Conservation (phyloP, 2,888 invertebrate genomes). For the Perizoma flavofasciatum region DNA sequence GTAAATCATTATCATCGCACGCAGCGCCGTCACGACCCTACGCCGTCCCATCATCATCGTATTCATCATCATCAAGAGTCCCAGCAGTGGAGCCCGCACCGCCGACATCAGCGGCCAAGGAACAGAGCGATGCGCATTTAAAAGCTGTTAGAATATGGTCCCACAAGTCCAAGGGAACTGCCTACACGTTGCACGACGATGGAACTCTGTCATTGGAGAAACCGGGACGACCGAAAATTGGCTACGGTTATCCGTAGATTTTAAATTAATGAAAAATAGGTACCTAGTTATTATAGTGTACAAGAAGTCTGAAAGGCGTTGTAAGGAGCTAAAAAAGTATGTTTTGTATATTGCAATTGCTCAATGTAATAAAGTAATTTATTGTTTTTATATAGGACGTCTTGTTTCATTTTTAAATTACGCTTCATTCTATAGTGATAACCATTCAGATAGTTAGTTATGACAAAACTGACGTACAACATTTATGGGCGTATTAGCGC, state of each 20-base stretch:
- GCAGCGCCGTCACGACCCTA: slow-evolving; percentile 32
- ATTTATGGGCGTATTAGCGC: too few species aligned
- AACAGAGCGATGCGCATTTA: slow-evolving; percentile 73
- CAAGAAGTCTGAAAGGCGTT: too few species aligned
- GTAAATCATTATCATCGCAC: slow-evolving; percentile 30
- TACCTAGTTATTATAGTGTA: neutral
- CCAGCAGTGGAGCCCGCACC: slow-evolving; percentile 64
- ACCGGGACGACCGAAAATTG: slow-evolving; percentile 41
- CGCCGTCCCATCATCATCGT: slow-evolving; percentile 37
- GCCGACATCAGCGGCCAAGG: slow-evolving; percentile 53
- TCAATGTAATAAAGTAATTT: slow-evolving; percentile 19
- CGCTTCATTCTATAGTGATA: too few species aligned
- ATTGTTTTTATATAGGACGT: slow-evolving; percentile 14
- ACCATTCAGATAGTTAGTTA: too few species aligned
- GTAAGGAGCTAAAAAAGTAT: too few species aligned
- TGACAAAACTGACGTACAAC: too few species aligned
- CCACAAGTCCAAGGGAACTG: slow-evolving; percentile 69
- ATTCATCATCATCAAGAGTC: slow-evolving; percentile 36
- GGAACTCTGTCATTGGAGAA: slow-evolving; percentile 68
- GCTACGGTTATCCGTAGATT: slow-evolving; percentile 40
- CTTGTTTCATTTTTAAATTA: neutral
- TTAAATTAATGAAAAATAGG: neutral
- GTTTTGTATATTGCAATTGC: neutral
- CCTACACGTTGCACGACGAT: slow-evolving; percentile 72
- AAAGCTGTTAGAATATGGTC: slow-evolving; percentile 76